Conservation (phyloP, 2,113 vertebrate species). For the Brachyistius frenatus region DNA sequence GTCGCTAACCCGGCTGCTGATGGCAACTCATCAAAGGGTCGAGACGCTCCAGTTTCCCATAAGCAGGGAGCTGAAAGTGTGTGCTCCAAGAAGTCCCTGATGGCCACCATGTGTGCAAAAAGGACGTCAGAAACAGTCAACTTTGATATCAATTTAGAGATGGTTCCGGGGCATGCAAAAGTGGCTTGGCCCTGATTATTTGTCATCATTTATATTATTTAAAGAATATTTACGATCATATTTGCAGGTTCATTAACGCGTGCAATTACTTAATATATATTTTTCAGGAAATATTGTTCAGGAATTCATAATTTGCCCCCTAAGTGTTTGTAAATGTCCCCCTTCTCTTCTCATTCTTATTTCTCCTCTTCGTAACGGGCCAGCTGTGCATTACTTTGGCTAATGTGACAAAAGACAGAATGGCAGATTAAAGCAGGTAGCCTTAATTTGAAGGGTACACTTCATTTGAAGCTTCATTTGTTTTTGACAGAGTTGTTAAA, state of each 20-base stretch:
- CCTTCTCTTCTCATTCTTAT: not conserved
- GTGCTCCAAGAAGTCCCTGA: slow-evolving; percentile 58
- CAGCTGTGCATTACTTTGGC: not conserved
- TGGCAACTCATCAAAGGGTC: slow-evolving; percentile 12
- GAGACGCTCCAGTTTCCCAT: slow-evolving; percentile 3
- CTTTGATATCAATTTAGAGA: slow-evolving; percentile 77
- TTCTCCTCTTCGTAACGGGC: not conserved
- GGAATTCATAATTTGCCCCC: slow-evolving; percentile 8
- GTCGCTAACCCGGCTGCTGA: slow-evolving; percentile 16
- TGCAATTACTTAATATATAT: slow-evolving; percentile 11
- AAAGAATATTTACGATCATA: slow-evolving; percentile 22
- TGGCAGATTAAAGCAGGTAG: not conserved
- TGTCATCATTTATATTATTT: slow-evolving; percentile 22
- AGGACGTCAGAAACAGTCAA: slow-evolving; percentile 64
- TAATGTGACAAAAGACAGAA: not conserved
- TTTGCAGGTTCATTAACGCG: slow-evolving; percentile 21
- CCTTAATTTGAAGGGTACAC: not conserved
- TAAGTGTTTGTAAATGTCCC: not conserved
- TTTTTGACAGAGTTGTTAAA: not conserved
- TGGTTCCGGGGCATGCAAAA: slow-evolving; percentile 63
- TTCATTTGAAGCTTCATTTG: not conserved
- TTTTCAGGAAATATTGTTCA: slow-evolving; percentile 49
- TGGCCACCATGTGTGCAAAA: slow-evolving; percentile 55
- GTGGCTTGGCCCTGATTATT: slow-evolving; percentile 74
- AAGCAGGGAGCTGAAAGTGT: slow-evolving; percentile 1